phyloP scores from a whole-genome alignment of 2,888 invertebrate species.

The Cotesia congregata region DNA sequence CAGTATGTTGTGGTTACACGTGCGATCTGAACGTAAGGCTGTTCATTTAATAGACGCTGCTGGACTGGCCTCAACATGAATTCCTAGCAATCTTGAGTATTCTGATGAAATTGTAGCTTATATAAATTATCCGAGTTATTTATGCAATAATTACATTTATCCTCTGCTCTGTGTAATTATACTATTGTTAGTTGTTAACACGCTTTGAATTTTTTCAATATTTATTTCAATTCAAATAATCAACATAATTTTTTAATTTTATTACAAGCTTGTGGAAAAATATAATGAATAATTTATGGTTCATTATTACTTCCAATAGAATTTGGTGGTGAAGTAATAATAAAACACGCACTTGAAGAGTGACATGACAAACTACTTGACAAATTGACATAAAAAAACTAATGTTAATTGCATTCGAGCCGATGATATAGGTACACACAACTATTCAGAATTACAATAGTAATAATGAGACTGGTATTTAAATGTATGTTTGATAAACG shows the following conservation, averaged over 20 bases:
- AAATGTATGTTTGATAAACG: too few relatives aligned
- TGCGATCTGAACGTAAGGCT: background rate
- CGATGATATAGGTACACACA: background rate
- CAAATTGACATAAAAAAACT: background rate
- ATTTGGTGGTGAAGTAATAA: background rate
- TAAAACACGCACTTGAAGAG: background rate
- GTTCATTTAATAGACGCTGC: background rate
- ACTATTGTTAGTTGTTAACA: background rate
- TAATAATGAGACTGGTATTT: too few relatives aligned
- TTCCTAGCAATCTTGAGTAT: background rate
- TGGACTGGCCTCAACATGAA: background rate
- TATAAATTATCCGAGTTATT: background rate
- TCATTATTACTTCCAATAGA: background rate
- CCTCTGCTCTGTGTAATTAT: background rate
- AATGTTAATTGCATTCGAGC: background rate
- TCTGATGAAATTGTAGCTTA: background rate
- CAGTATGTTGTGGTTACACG: background rate
- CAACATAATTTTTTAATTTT: too few relatives aligned
- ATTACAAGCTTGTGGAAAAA: too few relatives aligned
- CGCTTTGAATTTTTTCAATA: background rate
- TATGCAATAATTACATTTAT: constrained; percentile 1
- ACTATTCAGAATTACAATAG: too few relatives aligned
- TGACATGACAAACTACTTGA: background rate
- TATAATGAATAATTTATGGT: too few relatives aligned
- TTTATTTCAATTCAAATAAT: background rate